These are phyloP conservation scores for Bimastos eiseni DNA, from an alignment of 2,888 invertebrate species.

Conservation along the genomic window DNA sequence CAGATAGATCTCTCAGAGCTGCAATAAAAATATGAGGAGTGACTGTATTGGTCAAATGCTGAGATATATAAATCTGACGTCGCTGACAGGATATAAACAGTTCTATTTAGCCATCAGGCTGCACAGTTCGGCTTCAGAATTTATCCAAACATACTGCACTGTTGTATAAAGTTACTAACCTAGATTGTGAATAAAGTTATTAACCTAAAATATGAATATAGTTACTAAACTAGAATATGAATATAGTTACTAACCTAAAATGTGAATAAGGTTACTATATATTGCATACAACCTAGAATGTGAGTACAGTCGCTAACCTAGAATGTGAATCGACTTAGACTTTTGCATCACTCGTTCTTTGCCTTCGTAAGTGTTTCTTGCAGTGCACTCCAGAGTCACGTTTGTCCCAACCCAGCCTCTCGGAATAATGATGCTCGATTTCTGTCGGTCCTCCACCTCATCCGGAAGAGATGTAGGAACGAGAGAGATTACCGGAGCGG, in stretches of 20 bases:
- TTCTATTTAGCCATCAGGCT: too few species aligned
- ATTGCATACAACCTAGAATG: background rate
- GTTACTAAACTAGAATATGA: too few species aligned
- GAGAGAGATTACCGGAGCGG: background rate
- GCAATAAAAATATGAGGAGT: too few species aligned
- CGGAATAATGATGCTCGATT: slow-evolving; percentile 24
- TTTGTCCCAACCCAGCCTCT: background rate
- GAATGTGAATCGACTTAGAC: background rate
- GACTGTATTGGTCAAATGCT: too few species aligned
- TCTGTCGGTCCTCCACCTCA: background rate
- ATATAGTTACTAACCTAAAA: slow-evolving; percentile 3
- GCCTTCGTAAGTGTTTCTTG: background rate
- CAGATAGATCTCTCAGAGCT: too few species aligned
- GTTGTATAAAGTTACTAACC: too few species aligned
- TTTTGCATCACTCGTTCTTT: background rate
- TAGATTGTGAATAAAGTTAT: slow-evolving; percentile 27
- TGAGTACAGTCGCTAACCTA: background rate
- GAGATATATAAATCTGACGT: too few species aligned
- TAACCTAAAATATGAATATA: too few species aligned
- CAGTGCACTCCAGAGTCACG: background rate
- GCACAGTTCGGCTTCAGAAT: too few species aligned
- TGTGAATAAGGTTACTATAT: background rate
- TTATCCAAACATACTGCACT: too few species aligned
- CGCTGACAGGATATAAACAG: too few species aligned
- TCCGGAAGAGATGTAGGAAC: background rate